phyloP scores from a whole-genome alignment of 2,888 invertebrate species.

The Ceraclea dissimilis region DNA sequence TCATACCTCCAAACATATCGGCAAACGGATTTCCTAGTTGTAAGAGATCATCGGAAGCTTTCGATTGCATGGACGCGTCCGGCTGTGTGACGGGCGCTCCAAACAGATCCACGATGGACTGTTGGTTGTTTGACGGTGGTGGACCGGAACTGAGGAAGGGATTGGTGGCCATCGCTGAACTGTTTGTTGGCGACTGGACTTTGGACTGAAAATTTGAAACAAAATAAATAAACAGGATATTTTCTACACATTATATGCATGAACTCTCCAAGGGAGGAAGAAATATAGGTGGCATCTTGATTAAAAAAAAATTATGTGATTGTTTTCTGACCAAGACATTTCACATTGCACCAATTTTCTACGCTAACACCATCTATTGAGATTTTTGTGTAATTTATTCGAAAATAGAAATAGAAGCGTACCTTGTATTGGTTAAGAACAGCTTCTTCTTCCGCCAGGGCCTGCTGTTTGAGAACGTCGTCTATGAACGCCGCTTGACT shows the following conservation, averaged over 20 bases:
- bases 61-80: slow-evolving; percentile 38
- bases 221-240: not conserved
- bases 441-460: slow-evolving; percentile 92
- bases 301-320: too few species aligned
- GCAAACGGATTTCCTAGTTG: slow-evolving; percentile 89
- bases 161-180: slow-evolving; percentile 67
- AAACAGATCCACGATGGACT: slow-evolving; percentile 71
- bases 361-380: too few species aligned
- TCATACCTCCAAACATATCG: slow-evolving; percentile 66
- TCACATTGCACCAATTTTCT: too few species aligned
- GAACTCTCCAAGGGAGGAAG: too few species aligned
- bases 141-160: slow-evolving; percentile 29
- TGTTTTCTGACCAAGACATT: too few species aligned
- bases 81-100: slow-evolving; percentile 46
- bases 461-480: slow-evolving; percentile 77
- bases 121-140: slow-evolving; percentile 28
- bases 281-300: too few species aligned
- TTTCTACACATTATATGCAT: too few species aligned
- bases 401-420: too few species aligned
- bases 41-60: slow-evolving; percentile 82
- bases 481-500: slow-evolving; percentile 53
- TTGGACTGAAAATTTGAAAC: slow-evolving; percentile 50
- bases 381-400: too few species aligned
- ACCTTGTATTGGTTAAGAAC: slow-evolving; percentile 95
- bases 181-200: slow-evolving; percentile 67